Base-by-base conservation (phyloP, 2,888 invertebrate genomes). In the Mythimna impura region DNA sequence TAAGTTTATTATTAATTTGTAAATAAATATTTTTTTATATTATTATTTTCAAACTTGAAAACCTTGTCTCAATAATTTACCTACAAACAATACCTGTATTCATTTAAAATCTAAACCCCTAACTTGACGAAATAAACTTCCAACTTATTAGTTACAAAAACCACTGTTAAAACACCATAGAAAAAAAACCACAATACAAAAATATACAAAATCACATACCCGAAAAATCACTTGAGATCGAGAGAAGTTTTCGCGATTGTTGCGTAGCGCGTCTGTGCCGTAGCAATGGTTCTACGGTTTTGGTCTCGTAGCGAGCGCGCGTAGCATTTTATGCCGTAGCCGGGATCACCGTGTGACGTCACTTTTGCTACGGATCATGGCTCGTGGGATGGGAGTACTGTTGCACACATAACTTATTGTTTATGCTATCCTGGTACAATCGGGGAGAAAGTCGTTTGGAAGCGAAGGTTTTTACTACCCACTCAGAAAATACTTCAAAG, bases 241-340 rank as follows among this genome's bases (percentile, higher is more conserved):
- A 70, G 66, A 77, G 76, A 91, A 91, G 86, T 91, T 89, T 86
- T 65, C 78, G 85, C 83, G 86, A 83, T 70, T 70, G 86, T 72
- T 88, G 87, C 93, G 92, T 92, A 93, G 93, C 92, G 90, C 94
- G 94, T 93, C 93, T 94, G 94, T 94, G 93, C 91, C 93, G 93
- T 93, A 92, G 91, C 93, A 86, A 84, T 86, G 83, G 89, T 85
- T 90, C 90, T 91, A 93, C 93, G 89, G 90, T 83, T 93, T 94
- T 95, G 95, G 90, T 89, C 88, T 80, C 84, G 91, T 88, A 89
- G 89, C 91, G 80, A 85, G 73, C 80, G 84, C 86, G 89, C 91
- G 91, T 92, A 91, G 91, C 92, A 90, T 92, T 93, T 90, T 93
- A 93, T 92, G 92, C 89, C 83, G 82, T 78, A 47, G 82, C 83